phyloP scores from a whole-genome alignment of 2,113 vertebrate species.

The Pseudopodoces humilis region DNA sequence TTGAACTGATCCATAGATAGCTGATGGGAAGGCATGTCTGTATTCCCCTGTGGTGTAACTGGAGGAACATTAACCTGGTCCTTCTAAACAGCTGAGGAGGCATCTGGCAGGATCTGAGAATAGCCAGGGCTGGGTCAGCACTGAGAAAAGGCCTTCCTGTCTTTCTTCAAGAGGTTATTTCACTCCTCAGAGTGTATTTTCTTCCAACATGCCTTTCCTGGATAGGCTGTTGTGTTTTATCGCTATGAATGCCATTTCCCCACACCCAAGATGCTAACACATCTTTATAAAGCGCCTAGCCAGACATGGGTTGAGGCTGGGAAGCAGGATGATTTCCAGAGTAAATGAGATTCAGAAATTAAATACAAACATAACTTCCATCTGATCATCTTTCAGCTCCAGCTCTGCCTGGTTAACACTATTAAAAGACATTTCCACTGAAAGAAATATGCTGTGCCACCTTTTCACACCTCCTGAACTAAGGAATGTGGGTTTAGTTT shows the following conservation, averaged over 20 bases:
- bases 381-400: neutral
- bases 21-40: neutral
- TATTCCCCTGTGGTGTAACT: neutral
- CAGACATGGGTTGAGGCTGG: neutral
- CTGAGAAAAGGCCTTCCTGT: neutral
- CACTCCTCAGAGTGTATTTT: neutral
- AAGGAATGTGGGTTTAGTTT: neutral
- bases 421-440: neutral
- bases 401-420: neutral
- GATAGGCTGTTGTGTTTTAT: neutral
- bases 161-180: neutral
- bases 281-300: neutral
- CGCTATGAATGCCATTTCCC: neutral
- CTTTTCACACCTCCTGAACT: neutral
- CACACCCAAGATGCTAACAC: neutral
- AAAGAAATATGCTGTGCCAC: neutral
- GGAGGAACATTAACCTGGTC: neutral
- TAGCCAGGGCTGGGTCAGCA: conserved; percentile 2
- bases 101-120: neutral
- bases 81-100: neutral
- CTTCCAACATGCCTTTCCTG: neutral
- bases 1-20: neutral
- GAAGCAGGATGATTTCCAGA: neutral
- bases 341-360: neutral
- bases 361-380: neutral